Base-by-base conservation (phyloP, 1,140 invertebrate genomes). In the Lutraria rhynchaena region DNA sequence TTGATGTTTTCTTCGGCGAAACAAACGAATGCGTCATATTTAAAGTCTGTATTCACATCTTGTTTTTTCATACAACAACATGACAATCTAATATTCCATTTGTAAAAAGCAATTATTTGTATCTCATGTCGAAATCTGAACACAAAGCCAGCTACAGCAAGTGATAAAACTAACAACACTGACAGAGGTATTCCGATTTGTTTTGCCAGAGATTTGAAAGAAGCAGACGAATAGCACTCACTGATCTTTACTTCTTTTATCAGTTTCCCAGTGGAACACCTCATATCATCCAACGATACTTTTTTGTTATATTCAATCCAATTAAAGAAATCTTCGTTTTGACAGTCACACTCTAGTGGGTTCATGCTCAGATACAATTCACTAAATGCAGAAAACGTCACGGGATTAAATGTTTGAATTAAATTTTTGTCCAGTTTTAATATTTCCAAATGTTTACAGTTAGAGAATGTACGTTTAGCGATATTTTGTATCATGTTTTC, bases 31-130 rank as follows among this genome's bases (percentile, higher is more conserved):
- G 73, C 73, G 49, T 76, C 73, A 33, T 63, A 76, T 22, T 57
- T 76, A 7, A n/a, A 9, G 46, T 51, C 22, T 5, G 31, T 15
- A 37, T 33, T 58, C 37, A 41, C 44, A 3, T 58, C 44, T 1
- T 5, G 11, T 24, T 51, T 61, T 2, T 37, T 60, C 44, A 46
- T 22, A 27, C 22, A 61, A 60, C 31, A 35, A 37, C 29, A 58
- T 29, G 1, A 24, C 22, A 76, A 76, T 29, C 53, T 41, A 19
- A 75, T 63, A 29, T 63, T 37, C 73, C 73, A 76, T 51, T 58
- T 76, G 27, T 76, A 76, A 51, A 76, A 76, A 3, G 73, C 73
- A 3, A 76, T 76, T 9, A 76, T 58, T 35, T 76, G 73, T 9
- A 76, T 49, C 51, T 61, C 57, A 51, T 76, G 63, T 15, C 73